These are phyloP conservation scores for Synergus gifuensis DNA, from an alignment of 2,888 invertebrate species.

Conservation along the genomic window DNA sequence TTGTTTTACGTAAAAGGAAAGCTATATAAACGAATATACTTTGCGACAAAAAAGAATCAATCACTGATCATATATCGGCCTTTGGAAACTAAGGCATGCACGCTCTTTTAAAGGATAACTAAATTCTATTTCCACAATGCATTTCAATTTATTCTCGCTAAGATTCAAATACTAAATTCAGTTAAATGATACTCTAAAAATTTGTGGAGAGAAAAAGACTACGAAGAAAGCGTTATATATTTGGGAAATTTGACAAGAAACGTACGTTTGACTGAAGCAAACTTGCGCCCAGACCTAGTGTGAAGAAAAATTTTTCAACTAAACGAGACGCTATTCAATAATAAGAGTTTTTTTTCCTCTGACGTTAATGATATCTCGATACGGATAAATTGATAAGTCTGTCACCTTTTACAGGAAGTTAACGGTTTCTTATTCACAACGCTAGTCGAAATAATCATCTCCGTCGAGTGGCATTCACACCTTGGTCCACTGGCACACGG, in stretches of 20 bases:
- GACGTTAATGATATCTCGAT: constrained; percentile 23
- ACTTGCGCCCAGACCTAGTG: too few relatives aligned
- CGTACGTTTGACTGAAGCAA: too few relatives aligned
- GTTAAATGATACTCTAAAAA: not conserved
- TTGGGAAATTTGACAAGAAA: too few relatives aligned
- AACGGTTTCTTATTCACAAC: constrained; percentile 17
- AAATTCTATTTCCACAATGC: not conserved
- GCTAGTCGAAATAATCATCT: constrained; percentile 45
- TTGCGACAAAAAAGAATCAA: not conserved
- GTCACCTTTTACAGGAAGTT: not conserved
- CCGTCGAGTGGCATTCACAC: constrained; percentile 70
- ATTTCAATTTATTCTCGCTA: not conserved
- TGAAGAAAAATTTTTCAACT: not conserved
- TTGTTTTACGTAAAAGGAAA: not conserved
- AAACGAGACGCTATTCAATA: not conserved
- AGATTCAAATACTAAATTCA: not conserved
- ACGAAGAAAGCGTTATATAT: not conserved
- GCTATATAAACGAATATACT: not conserved
- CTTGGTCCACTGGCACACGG: constrained; percentile 74
- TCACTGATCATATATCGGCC: not conserved
- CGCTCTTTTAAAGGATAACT: not conserved
- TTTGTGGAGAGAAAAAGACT: not conserved
- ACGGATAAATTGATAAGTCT: constrained; percentile 17
- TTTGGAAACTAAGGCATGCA: constrained; percentile 1
- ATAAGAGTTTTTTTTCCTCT: not conserved